These are phyloP conservation scores for Alca torda DNA, from an alignment of 2,797 vertebrate species.

Conservation along the genomic window DNA sequence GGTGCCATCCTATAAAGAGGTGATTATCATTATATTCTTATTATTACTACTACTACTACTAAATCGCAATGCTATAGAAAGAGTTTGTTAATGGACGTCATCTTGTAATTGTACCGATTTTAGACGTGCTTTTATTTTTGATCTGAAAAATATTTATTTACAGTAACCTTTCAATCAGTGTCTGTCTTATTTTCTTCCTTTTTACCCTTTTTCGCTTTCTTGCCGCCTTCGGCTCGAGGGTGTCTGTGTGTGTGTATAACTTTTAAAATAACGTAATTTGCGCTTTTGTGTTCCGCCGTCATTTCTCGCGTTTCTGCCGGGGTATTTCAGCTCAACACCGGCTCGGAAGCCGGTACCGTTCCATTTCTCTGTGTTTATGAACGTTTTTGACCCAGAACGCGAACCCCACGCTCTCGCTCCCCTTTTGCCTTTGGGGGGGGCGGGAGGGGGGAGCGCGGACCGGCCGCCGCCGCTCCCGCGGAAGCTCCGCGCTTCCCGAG, in stretches of 20 bases:
- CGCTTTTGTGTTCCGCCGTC: not conserved
- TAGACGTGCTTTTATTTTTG: not conserved
- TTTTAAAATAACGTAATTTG: not conserved
- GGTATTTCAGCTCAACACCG: not conserved
- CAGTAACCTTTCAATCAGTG: not conserved
- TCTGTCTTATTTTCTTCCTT: not conserved
- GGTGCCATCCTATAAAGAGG: slow-evolving; percentile 72
- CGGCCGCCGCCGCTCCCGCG: not conserved
- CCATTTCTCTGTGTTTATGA: not conserved
- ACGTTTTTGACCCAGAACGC: not conserved
- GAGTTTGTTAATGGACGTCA: not conserved
- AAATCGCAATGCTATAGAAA: not conserved
- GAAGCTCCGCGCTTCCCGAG: not conserved
- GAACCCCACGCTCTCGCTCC: not conserved
- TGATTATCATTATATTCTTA: slow-evolving; percentile 53
- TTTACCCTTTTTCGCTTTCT: too few species aligned
- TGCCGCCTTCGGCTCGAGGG: not conserved
- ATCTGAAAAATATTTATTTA: not conserved
- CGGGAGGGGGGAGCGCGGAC: not conserved
- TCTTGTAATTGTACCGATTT: not conserved
- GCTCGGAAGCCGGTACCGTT: not conserved
- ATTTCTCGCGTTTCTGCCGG: not conserved
- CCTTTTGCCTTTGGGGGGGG: not conserved
- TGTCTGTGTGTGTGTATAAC: not conserved
- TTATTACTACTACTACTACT: not conserved